Evolutionary conservation across 2,797 vertebrate species (phyloP).

Genomic region (Balearica regulorum): DNA sequence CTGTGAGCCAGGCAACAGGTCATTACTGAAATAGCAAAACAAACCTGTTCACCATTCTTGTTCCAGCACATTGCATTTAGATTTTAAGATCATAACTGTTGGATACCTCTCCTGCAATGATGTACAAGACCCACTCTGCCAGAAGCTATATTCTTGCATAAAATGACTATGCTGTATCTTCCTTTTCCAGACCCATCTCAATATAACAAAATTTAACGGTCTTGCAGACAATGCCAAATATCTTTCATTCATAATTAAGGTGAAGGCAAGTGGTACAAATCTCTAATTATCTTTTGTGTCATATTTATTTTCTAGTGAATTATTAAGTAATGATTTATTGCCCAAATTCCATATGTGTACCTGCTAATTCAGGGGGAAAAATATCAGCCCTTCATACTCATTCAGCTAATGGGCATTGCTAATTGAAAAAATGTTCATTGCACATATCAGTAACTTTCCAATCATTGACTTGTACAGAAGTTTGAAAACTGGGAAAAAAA

Average conservation of each 20-base stretch:
- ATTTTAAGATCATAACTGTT: conserved; percentile 58
- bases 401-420: conserved; percentile 58
- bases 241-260: conserved; percentile 66
- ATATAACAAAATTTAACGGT: conserved; percentile 50
- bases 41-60: conserved; percentile 35
- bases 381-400: conserved; percentile 50
- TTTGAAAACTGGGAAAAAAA: conserved; percentile 22
- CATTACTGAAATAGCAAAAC: conserved; percentile 66
- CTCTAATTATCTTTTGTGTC: conserved; percentile 69
- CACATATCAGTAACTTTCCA: conserved; percentile 60
- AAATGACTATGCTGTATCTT: conserved; percentile 51
- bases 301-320: conserved; percentile 70
- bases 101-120: conserved; percentile 49
- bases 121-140: conserved; percentile 31
- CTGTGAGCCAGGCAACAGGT: conserved; percentile 64
- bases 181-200: conserved; percentile 43
- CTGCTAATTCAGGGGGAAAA: conserved; percentile 64
- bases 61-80: conserved; percentile 58
- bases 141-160: conserved; percentile 46
- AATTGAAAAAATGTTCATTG: conserved; percentile 67
- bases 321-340: conserved; percentile 65
- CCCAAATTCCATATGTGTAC: conserved; percentile 55
- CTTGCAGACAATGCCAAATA: conserved; percentile 49
- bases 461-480: conserved; percentile 51
- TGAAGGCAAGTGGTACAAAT: conserved; percentile 64